Evolutionary conservation across 2,888 invertebrate species (phyloP).

Genomic region (Melanchra persicariae): DNA sequence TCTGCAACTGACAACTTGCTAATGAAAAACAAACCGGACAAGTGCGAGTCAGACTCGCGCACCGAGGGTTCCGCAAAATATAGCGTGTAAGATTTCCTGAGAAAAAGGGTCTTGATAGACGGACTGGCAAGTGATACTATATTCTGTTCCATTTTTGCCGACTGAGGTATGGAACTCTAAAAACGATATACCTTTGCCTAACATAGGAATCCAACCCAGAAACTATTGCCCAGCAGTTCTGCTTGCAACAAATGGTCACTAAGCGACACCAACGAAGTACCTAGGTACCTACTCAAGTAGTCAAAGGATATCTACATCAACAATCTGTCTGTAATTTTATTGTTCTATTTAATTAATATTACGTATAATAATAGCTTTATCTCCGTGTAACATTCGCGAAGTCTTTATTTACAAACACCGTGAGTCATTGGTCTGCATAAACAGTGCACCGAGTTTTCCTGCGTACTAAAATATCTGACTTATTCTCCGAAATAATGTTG

Average conservation of each 20-base stretch:
- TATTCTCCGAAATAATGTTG: constrained; percentile 32
- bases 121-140: no score
- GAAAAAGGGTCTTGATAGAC: no score
- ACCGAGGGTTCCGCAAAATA: no score
- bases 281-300: no score
- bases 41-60: no score
- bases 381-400: constrained; percentile 23
- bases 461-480: constrained; percentile 24
- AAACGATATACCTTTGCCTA: neutral
- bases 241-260: neutral
- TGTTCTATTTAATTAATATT: constrained; percentile 1
- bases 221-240: neutral
- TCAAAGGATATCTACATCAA: neutral
- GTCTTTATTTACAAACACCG: constrained; percentile 55
- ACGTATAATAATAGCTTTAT: constrained; percentile 13
- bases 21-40: neutral
- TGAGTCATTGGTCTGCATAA: constrained; percentile 43
- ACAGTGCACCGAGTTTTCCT: constrained; percentile 4
- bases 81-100: no score
- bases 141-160: no score
- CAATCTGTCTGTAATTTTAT: neutral
- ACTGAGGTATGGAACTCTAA: no score
- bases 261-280: neutral
- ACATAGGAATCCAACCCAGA: neutral
- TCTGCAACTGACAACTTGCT: no score